Evolutionary conservation across 1,140 invertebrate genomes (phyloP).

Genomic region (Chironomus striatipennis): DNA sequence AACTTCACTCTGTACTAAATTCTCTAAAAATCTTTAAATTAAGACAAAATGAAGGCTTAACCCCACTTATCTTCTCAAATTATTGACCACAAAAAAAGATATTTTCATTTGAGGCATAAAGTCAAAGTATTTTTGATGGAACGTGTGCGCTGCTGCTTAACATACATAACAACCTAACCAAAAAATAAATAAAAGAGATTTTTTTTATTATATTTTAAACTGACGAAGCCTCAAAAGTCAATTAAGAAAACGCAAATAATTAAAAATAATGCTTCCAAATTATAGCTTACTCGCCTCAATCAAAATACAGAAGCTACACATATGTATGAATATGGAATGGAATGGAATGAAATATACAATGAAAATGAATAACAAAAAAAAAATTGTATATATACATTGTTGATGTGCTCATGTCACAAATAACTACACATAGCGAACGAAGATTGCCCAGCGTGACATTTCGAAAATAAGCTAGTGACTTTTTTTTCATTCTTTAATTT

Average conservation of each 20-base stretch:
- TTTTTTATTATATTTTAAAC: background rate
- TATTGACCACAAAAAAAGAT: no score
- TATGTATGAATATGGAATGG: background rate
- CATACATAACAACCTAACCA: background rate
- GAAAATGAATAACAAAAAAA: background rate
- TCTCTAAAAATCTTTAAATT: no score
- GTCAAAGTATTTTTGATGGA: background rate
- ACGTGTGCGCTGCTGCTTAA: constrained; percentile 3
- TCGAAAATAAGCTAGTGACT: background rate
- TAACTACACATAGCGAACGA: background rate
- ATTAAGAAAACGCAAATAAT: constrained; percentile 24
- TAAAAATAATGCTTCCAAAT: constrained; percentile 22
- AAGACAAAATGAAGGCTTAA: no score
- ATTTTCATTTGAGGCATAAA: no score
- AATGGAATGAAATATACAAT: background rate
- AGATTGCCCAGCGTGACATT: constrained; percentile 8
- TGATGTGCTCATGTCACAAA: constrained; percentile 23
- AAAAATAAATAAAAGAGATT: background rate
- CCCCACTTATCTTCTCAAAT: no score
- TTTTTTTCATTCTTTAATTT: constrained; percentile 15
- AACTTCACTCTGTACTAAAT: no score
- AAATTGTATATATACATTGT: background rate
- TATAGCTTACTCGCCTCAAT: constrained; percentile 18
- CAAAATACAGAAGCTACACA: constrained; percentile 23
- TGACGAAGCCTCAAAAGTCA: background rate